Evolutionary conservation across 1,140 invertebrate species (phyloP), one percentile per base, ranked within the genome.

Genomic region (Ditylenchus dipsaci): DNA sequence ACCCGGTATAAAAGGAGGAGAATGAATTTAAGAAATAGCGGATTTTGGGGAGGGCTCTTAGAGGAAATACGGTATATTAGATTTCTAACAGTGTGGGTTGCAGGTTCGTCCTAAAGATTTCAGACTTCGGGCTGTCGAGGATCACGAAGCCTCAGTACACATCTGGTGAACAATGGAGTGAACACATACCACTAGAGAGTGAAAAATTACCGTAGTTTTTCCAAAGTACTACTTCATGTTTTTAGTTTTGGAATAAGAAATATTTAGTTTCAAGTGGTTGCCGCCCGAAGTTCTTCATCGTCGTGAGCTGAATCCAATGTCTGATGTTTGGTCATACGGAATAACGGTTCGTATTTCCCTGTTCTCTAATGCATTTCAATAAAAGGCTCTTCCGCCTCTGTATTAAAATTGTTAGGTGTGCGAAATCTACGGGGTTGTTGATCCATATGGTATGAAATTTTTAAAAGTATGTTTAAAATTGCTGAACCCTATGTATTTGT

Each of bases 281-380:
- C 57, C 57, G 19, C 57, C 57, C 57, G 57, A 59, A 59, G 57
- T 59, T 17, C 19, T 59, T 1, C 57, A 59, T 23, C 57, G 57
- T n/a, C 57, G 57, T 33, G 57, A 59, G 19, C 5, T 59, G 21
- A 59, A 59, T 17, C 17, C 33, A 1, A 59, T 29, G 21, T 59
- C 57, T 1, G 57, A 59, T 23, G 57, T 59, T 33, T 59, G 57
- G 57, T 59, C 57, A 1, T 59, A 59, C 21, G 57, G 57, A 7
- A 59, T 59, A 27, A 59, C 57, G 27, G 33, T 33, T 38, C 33
- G 33, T 38, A 38, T 38, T 38, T 38, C n/a, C n/a, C n/a, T n/a
- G n/a, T n/a, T n/a, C n/a, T n/a, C n/a, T n/a, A n/a, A n/a, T n/a
- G n/a, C n/a, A n/a, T n/a, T n/a, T n/a, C n/a, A n/a, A n/a, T n/a